A percentile compares a stretch with the other conserved stretches of the same genome.
Conservation (phyloP, 35 echinoderm and acorn worm genomes). For the Ophiothrix spiculata region DNA sequence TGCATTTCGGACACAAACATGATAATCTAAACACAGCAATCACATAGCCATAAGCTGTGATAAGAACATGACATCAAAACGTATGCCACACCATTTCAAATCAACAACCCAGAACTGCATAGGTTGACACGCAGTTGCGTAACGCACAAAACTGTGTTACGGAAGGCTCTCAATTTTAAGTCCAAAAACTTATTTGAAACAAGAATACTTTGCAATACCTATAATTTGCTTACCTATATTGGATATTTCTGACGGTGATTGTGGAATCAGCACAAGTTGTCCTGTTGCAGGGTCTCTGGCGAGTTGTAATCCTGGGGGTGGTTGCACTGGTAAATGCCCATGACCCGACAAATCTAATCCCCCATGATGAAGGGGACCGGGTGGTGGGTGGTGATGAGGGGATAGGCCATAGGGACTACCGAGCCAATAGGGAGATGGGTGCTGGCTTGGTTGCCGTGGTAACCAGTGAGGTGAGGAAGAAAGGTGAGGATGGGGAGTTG, state of each 20-base stretch:
- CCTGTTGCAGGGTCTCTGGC: constrained; percentile 67
- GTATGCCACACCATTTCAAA: no score
- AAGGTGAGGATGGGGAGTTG: constrained; percentile 47
- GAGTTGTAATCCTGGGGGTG: constrained; percentile 43
- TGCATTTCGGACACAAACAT: no score
- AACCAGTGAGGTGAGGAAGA: constrained; percentile 55
- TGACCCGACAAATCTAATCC: not conserved
- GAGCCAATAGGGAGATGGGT: constrained; percentile 18
- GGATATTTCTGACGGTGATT: constrained; percentile 14
- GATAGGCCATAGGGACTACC: constrained; percentile 40
- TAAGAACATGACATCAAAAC: no score
- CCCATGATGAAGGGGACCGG: constrained; percentile 18
- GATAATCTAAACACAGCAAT: no score
- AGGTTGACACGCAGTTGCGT: no score
- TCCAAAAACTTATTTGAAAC: no score
- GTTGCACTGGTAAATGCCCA: constrained; percentile 5
- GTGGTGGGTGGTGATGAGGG: constrained; percentile 29
- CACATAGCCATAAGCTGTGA: no score
- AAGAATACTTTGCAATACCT: no score
- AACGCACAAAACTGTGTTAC: no score
- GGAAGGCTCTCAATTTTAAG: no score
- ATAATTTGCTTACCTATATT: not conserved
- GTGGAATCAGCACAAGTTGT: constrained; percentile 57
- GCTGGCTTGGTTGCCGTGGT: constrained; percentile 36
- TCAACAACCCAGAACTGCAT: no score